Base-by-base conservation (phyloP, 2,888 invertebrate species). In the Drosophila crucigera region DNA sequence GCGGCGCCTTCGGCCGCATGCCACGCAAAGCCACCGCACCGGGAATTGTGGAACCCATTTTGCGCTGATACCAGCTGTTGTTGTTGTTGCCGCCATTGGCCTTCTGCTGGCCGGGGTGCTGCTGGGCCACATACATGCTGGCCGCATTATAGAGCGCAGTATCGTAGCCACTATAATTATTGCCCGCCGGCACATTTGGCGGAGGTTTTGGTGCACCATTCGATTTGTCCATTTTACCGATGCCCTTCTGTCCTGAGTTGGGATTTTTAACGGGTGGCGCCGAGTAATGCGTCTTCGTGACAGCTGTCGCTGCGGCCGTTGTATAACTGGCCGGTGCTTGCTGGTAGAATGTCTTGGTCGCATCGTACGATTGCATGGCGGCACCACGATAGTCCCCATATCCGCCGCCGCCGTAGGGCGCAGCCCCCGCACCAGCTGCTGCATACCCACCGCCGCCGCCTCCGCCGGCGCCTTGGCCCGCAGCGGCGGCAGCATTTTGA, bases 61-160 rank as follows among this genome's bases (percentile, higher is more conserved):
- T 95, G 92, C 95, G 96, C 52, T 95, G 95, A 91, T 95, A 95
- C 95, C 92, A 93, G 56, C 73, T 91, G 14, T 74, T 91, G 33
- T 81, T 68, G 30, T 63, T 50, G 2, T 88, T 43, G 1, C 85
- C 83, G 25, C 82, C 89, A 69, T 90, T 89, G 22, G 88, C 75
- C 41, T 91, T 91, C 16, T 92, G 93, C 91, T 70, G 68, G 4
- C 81, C 75, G 4, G 82, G 84, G 90, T 93, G 92, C 93, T 96
- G 96, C 92, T 97, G 97, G 90, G 98, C 97, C 90, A 98, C 98
- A 94, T 98, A 99, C 96, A 97, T 97, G 76, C 97, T 97, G 80
- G 98, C 98, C 82, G 98, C 98, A 94, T 97, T 98, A 94, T 98
- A 99, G 83, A 99, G 95, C 87, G 98, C 98, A 84, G 98, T 97